Conservation (phyloP, 1,140 invertebrate species). For the Tigriopus japonicus region DNA sequence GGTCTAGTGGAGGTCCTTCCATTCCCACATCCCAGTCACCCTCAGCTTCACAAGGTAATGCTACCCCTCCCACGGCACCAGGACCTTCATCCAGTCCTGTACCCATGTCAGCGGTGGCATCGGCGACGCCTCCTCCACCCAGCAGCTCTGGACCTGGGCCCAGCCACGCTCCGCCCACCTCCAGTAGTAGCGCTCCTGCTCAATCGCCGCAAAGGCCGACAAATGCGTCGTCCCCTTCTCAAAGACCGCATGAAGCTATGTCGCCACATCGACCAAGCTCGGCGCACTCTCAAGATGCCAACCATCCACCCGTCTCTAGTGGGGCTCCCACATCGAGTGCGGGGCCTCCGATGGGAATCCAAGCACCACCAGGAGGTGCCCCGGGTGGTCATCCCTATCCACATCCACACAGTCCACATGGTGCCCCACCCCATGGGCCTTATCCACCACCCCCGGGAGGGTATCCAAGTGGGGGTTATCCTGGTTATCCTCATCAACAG, state of each 20-base stretch:
- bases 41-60: not conserved
- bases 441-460: not conserved
- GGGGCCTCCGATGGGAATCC: not conserved
- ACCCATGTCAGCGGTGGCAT: too few relatives aligned
- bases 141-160: not conserved
- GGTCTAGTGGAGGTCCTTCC: too few relatives aligned
- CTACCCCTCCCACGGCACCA: not conserved
- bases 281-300: not conserved
- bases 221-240: not conserved
- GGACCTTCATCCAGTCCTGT: too few relatives aligned
- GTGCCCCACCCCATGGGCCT: not conserved
- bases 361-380: not conserved
- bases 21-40: not conserved
- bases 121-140: not conserved
- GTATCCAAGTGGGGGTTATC: not conserved
- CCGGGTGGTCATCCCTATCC: not conserved
- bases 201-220: not conserved
- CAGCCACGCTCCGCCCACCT: not conserved
- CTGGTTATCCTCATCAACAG: not conserved
- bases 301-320: not conserved
- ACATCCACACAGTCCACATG: not conserved
- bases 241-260: not conserved
- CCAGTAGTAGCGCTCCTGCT: not conserved
- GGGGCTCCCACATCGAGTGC: not conserved
- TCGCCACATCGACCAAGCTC: not conserved